These are phyloP conservation scores for Opisthocomus hoazin DNA, from an alignment of 2,113 vertebrate species.

Conservation along the genomic window DNA sequence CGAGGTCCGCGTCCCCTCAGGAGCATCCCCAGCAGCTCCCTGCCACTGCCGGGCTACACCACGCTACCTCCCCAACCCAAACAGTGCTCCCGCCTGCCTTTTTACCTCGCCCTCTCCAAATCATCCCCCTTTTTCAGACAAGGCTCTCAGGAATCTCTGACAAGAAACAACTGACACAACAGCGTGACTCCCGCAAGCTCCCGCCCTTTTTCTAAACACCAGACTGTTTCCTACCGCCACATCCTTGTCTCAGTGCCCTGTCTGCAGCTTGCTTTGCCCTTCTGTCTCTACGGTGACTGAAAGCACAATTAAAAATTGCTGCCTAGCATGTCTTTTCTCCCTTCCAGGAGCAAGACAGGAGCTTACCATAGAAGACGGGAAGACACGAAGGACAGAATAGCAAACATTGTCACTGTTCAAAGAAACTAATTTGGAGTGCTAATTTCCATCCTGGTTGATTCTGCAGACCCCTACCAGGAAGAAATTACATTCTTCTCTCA, in stretches of 20 bases:
- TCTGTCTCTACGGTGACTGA: neutral
- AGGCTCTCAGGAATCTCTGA: neutral
- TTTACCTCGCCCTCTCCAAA: neutral
- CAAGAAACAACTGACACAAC: neutral
- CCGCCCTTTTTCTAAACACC: neutral
- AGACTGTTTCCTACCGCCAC: neutral
- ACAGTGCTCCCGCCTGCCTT: neutral
- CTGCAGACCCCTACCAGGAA: neutral
- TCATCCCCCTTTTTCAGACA: neutral
- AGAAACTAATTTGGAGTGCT: neutral
- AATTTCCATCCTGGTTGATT: neutral
- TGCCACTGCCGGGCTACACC: too few species aligned
- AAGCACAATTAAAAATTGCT: neutral
- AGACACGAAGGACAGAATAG: neutral
- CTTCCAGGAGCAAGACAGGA: neutral
- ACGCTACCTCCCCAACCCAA: too few species aligned
- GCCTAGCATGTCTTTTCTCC: neutral
- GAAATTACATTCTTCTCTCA: neutral
- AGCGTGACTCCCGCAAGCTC: neutral
- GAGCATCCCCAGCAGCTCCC: neutral
- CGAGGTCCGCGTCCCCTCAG: neutral
- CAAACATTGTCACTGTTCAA: neutral
- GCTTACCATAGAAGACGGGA: neutral
- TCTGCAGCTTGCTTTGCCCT: neutral
- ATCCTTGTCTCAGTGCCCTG: accelerated